Conservation (phyloP, 2,113 vertebrate species). For the Pitta sordida region DNA sequence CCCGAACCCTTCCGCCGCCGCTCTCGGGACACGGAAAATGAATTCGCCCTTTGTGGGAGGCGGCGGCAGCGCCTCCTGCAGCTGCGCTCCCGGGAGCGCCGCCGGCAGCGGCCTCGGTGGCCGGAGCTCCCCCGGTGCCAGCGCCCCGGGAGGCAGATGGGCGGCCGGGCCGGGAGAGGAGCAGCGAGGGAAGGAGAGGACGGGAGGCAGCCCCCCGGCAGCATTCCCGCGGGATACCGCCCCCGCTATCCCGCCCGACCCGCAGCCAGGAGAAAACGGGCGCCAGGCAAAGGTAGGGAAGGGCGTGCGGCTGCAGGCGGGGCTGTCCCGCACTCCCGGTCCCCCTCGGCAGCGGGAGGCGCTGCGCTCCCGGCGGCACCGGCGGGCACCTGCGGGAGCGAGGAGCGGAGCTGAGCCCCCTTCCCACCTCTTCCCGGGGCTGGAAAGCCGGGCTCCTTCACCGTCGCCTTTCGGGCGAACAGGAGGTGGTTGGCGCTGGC, state of each 20-base stretch:
- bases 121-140: background rate
- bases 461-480: background rate
- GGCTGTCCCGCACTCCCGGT: no score
- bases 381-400: background rate
- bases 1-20: background rate
- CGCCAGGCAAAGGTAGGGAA: background rate
- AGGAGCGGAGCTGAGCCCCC: background rate
- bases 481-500: background rate
- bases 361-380: background rate
- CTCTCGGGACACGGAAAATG: background rate
- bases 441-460: background rate
- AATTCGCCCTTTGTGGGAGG: background rate
- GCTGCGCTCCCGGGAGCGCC: background rate
- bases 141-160: background rate
- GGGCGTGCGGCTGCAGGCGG: no score
- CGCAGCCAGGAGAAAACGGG: background rate
- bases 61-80: background rate
- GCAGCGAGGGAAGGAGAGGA: background rate
- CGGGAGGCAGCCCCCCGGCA: background rate
- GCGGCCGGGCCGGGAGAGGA: background rate
- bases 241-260: background rate
- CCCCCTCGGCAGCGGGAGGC: background rate
- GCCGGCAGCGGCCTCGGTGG: background rate
- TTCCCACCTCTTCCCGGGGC: background rate
- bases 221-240: background rate